Base-by-base conservation (phyloP, 2,113 vertebrate genomes). In the Dinomys branickii region DNA sequence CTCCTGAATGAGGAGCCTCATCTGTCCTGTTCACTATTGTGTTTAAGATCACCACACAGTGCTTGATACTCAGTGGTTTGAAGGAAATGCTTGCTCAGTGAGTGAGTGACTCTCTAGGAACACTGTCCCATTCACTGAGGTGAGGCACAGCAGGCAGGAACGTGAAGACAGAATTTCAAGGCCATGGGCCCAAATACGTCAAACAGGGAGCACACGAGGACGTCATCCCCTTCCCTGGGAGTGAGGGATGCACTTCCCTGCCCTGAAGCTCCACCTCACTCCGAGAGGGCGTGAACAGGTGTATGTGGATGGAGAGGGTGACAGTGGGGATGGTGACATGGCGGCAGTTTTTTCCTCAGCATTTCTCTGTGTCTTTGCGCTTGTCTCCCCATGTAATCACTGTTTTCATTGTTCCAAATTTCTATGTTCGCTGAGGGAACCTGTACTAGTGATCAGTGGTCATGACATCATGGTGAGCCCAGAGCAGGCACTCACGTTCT, bases 131-230 rank as follows among this genome's bases (percentile, higher is more conserved):
- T 78, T 33, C 12, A 11, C n/a, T 71, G 20, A 88, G 10, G 8
- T 6, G n/a, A 61, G 26, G 26, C 8, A 56, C 24, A 14, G 41
- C 50, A 24, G 30, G 3, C 28, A 24, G 41, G 14, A 33, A 13
- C 13, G 35, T 0, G 41, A 71, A 47, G 13, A 4, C 17, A 50
- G 86, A 50, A 38, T n/a, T 58, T 83, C 12, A 19, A 0, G 3
- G 41, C 54, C 12, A 52, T 9, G 50, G 50, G 61, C 4, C 0
- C 0, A 65, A 56, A 50, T 41, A 7, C 16, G 14, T 38, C 35
- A 47, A 69, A 52, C 2, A 24, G 7, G 12, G 28, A 89, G 35
- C 28, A 75, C 0, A 13, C 0, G 1, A 22, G 3, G 0, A 28
- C 19, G 26, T 24, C 17, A 47, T 17, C 2, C 8, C 14, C 12